phyloP scores from a whole-genome alignment of 1,140 invertebrate genomes.

The Ruditapes philippinarum region DNA sequence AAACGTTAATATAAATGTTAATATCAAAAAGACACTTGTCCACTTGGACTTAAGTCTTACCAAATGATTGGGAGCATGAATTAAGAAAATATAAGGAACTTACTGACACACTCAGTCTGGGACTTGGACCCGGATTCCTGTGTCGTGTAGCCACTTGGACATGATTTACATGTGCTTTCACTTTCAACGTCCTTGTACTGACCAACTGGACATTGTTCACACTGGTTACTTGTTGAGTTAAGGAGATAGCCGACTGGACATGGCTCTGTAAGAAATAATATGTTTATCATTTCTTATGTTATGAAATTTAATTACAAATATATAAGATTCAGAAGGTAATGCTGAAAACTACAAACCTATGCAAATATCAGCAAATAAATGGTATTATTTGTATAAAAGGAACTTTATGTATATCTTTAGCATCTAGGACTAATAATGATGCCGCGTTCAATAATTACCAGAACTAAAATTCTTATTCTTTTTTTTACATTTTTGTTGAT shows the following conservation, averaged over 20 bases:
- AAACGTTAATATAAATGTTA: no score
- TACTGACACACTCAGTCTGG: neutral
- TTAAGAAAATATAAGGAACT: no score
- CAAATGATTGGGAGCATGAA: no score
- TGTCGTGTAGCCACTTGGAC: conserved; percentile 9
- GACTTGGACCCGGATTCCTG: conserved; percentile 1
- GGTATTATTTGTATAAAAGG: neutral
- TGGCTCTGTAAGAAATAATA: no score
- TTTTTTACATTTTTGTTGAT: no score
- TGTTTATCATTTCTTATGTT: neutral
- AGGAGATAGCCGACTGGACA: conserved; percentile 13
- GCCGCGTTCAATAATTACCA: no score
- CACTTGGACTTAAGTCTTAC: no score
- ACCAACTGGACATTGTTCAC: conserved; percentile 29
- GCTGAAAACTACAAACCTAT: neutral
- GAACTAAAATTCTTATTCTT: no score
- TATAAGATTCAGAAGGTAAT: neutral
- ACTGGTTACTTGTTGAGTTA: neutral
- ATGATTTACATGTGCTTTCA: neutral
- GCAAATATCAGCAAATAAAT: neutral
- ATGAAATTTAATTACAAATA: neutral
- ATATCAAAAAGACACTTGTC: no score
- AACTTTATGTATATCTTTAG: no score
- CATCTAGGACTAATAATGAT: no score
- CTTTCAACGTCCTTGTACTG: conserved; percentile 15